Base-by-base conservation (phyloP, 1,140 invertebrate genomes). In the Drosophila eugracilis region DNA sequence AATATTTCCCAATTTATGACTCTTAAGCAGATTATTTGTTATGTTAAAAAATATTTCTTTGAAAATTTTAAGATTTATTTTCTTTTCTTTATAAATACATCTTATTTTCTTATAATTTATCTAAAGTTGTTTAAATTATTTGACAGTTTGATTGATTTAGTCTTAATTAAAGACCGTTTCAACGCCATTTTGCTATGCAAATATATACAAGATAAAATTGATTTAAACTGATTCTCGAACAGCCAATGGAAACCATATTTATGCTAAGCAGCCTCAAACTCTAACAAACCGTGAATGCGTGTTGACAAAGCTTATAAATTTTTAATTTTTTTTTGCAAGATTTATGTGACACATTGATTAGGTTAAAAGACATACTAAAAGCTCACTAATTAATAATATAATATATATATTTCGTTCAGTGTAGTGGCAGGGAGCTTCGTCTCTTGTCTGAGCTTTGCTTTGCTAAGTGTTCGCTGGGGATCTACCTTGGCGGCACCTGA, bases 381-480 rank as follows among this genome's bases (percentile, higher is more conserved):
- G 15, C 12, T 1, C 6, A 1, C 4, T 0, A 2, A 52, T 6
- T 28, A 12, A 0, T 14, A 3, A 5, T 1, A 3, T 5, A 0
- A 24, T 6, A 2, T 0, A 6, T 0, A 17, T 14, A 7, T 59
- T 58, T 58, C 7, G 2, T 17, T 24, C 10, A 37, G 30, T 65
- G 60, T 12, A 6, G 0, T 41, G 22, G 39, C 53, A 67, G 71
- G 71, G 52, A 63, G 54, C 47, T 44, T 45, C 49, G 17, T 58
- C 41, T 58, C 26, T 58, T 57, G 63, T 34, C 48, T 32, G 48
- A 63, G 62, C 77, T 80, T 76, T 86, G 76, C 66, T 80, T 85
- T 76, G 81, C 80, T 86, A 85, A 85, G 80, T 85, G 80, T 86
- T 86, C 67, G 72, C 34, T 30, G 32, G 76, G 78, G 70, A 62